phyloP scores from a whole-genome alignment of 2,888 invertebrate genomes.

The Panopea generosa region DNA sequence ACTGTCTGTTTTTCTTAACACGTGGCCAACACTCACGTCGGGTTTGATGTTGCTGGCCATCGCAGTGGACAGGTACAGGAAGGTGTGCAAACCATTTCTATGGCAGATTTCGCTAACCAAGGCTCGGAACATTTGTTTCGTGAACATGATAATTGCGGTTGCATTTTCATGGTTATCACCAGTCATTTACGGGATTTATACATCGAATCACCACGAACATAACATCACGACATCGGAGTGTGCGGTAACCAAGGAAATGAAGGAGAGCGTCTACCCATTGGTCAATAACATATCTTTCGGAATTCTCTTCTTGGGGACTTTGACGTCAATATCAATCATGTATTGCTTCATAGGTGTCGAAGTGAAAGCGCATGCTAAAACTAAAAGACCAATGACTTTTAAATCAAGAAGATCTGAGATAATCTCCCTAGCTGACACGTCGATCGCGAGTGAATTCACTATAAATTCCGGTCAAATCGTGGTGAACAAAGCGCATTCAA shows the following conservation, averaged over 20 bases:
- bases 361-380: slow-evolving; percentile 41
- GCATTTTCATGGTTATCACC: slow-evolving; percentile 59
- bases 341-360: slow-evolving; percentile 61
- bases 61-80: slow-evolving; percentile 70
- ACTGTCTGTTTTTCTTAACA: slow-evolving; percentile 57
- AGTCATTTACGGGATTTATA: slow-evolving; percentile 62
- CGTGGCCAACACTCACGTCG: slow-evolving; percentile 55
- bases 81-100: slow-evolving; percentile 68
- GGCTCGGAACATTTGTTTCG: slow-evolving; percentile 56
- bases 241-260: slow-evolving; percentile 56
- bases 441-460: slow-evolving; percentile 32
- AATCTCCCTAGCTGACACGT: slow-evolving; percentile 2
- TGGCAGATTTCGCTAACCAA: slow-evolving; percentile 64
- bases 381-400: background rate
- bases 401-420: slow-evolving; percentile 5
- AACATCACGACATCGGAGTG: slow-evolving; percentile 65
- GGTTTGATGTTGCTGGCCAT: slow-evolving; percentile 59
- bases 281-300: slow-evolving; percentile 57
- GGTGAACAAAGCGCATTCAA: background rate
- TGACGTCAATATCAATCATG: slow-evolving; percentile 49
- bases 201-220: slow-evolving; percentile 21
- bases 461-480: slow-evolving; percentile 18
- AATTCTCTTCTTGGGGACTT: slow-evolving; percentile 50
- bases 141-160: slow-evolving; percentile 30
- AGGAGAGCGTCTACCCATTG: slow-evolving; percentile 56